phyloP scores from a whole-genome alignment of 2,113 vertebrate species.

The Heterotilapia buettikoferi region DNA sequence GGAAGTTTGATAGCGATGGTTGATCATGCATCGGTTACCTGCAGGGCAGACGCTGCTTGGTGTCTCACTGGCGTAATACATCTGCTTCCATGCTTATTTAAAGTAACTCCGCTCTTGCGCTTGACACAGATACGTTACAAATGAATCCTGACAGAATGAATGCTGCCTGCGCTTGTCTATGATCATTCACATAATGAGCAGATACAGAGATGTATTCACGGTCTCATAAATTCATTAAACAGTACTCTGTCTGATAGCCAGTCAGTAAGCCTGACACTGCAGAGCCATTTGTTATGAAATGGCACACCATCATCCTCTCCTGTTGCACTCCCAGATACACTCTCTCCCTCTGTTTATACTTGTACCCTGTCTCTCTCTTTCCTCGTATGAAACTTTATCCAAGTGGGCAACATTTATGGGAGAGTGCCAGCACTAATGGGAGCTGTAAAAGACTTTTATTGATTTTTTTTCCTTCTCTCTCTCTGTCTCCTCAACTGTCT shows the following conservation, averaged over 20 bases:
- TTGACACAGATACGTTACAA: not conserved
- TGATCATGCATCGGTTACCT: not conserved
- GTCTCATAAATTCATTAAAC: not conserved
- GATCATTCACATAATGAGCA: not conserved
- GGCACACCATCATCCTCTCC: not conserved
- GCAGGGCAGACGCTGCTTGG: not conserved
- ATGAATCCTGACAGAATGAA: not conserved
- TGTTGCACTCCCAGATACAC: not conserved
- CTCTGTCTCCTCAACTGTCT: not conserved
- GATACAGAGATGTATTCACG: not conserved
- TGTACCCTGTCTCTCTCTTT: not conserved
- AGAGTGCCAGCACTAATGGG: conserved; percentile 26
- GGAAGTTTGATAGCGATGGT: conserved; percentile 9
- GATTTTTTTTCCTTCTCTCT: conserved; percentile 1
- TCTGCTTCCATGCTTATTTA: not conserved
- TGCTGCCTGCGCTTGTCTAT: not conserved
- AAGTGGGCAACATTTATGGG: not conserved
- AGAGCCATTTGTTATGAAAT: conserved; percentile 9
- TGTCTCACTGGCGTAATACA: not conserved
- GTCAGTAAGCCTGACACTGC: not conserved
- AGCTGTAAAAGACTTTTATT: conserved; percentile 42
- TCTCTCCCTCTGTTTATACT: not conserved
- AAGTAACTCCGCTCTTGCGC: not conserved
- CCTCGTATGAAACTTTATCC: conserved; percentile 34
- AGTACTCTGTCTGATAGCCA: not conserved